These are phyloP conservation scores for Brassicogethes aeneus DNA, from an alignment of 2,888 invertebrate species.

Conservation along the genomic window DNA sequence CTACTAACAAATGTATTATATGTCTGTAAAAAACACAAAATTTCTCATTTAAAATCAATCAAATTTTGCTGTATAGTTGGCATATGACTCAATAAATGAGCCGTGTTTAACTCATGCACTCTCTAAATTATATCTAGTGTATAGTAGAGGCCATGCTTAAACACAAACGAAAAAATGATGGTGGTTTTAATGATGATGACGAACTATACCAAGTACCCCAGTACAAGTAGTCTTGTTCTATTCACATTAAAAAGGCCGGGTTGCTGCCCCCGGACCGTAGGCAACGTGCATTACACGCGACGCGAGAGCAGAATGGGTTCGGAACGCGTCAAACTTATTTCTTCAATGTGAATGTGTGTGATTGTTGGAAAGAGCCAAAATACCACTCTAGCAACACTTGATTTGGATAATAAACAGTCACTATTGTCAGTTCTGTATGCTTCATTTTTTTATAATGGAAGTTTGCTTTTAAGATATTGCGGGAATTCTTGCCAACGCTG, in stretches of 20 bases:
- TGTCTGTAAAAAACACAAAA: not conserved
- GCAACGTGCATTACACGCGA: conserved; percentile 23
- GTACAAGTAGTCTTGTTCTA: too few relatives aligned
- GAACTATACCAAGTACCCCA: too few relatives aligned
- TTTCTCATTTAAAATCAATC: too few relatives aligned
- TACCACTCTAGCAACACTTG: not conserved
- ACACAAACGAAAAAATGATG: too few relatives aligned
- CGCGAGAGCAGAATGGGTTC: conserved; percentile 30
- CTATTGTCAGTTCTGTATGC: too few relatives aligned
- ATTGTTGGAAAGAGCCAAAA: not conserved
- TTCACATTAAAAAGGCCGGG: too few relatives aligned
- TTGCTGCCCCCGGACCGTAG: too few relatives aligned
- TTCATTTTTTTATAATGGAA: too few relatives aligned
- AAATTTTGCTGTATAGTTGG: not conserved
- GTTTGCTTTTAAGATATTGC: too few relatives aligned
- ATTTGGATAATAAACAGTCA: too few relatives aligned
- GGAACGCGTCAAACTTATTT: not conserved
- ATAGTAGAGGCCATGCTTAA: not conserved
- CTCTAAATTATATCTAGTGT: not conserved
- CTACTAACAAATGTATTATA: not conserved
- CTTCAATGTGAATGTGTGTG: conserved; percentile 1
- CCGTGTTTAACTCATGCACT: not conserved
- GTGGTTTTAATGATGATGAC: too few relatives aligned
- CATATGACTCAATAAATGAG: not conserved
- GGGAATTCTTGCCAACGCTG: too few relatives aligned